Evolutionary conservation across 2,888 invertebrate genomes (phyloP), one percentile per base, ranked within the genome.

Genomic region (Anoplius nigerrimus): DNA sequence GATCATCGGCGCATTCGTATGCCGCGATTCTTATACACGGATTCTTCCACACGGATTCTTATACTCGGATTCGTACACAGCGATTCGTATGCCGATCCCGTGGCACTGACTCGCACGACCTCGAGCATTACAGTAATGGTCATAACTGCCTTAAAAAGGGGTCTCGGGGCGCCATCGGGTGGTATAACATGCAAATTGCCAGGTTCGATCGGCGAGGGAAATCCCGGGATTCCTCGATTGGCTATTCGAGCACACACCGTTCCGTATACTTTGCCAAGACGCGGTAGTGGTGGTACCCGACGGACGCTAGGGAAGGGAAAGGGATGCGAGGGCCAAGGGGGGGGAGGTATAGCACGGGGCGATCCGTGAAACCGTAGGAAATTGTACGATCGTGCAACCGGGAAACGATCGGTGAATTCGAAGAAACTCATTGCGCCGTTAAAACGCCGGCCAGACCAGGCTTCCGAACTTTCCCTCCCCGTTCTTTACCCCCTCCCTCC

Each of bases 91-190:
- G 66, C 54, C 65, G 71, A 76, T 78, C 75, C 71, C 74, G 71
- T 74, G 81, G 77, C 76, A 81, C 81, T 82, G 83, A 83, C 82
- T 83, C 72, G 76, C 74, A 74, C 76, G 81, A 81, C 80, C 84
- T 71, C 81, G 69, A 79, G 76, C 74, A 83, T 81, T 81, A 82
- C 71, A 55, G 72, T 78, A 78, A 83, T 82, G 76, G 75, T 79
- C 69, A 75, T 79, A 82, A 82, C 79, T 69, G 78, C 76, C 77
- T 82, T 79, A 80, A 80, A 80, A 81, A 76, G 74, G 62, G 64
- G 72, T 72, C 73, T 69, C 73, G 77, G 55, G 73, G 76, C 75
- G 76, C 75, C 79, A 80, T 70, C 67, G 75, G 65, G 67, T 69
- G 61, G 74, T 74, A 68, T 76, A 79, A 71, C 77, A 82, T 81